Conservation (phyloP, 2,113 vertebrate species). For the Recurvirostra avosetta region DNA sequence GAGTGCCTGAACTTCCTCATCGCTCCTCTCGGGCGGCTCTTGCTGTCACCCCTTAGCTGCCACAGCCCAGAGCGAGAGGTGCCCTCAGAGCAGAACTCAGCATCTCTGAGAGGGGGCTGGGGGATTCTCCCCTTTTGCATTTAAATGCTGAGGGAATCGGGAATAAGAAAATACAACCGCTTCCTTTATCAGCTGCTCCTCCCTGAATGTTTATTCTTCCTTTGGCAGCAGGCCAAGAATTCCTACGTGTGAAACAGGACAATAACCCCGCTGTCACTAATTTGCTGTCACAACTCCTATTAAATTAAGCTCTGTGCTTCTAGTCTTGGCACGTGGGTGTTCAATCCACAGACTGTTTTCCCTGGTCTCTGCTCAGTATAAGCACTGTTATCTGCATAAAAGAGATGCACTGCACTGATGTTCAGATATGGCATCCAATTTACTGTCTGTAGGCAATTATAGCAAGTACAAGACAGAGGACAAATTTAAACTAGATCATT, state of each 20-base stretch:
- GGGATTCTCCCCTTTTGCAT: background rate
- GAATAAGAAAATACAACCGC: background rate
- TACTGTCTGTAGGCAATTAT: background rate
- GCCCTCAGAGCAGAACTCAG: background rate
- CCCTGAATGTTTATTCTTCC: background rate
- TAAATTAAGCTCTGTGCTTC: background rate
- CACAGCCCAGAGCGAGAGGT: background rate
- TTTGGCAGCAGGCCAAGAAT: background rate
- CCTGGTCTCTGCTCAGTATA: background rate
- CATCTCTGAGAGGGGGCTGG: background rate
- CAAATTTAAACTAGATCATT: slow-evolving; percentile 14
- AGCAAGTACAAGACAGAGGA: background rate
- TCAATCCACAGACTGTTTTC: background rate
- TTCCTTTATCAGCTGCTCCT: background rate
- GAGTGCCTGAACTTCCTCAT: background rate
- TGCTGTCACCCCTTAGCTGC: rapidly evolving
- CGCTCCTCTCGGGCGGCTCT: rapidly evolving
- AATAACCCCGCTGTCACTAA: background rate
- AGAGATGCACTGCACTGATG: rapidly evolving
- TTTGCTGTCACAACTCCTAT: background rate
- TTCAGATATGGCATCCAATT: background rate
- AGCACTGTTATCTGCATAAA: background rate
- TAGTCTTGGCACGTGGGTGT: background rate
- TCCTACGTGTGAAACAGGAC: background rate
- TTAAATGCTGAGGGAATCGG: background rate